Conservation (phyloP, 2,113 vertebrate genomes). For the Sceloporus tristichus region DNA sequence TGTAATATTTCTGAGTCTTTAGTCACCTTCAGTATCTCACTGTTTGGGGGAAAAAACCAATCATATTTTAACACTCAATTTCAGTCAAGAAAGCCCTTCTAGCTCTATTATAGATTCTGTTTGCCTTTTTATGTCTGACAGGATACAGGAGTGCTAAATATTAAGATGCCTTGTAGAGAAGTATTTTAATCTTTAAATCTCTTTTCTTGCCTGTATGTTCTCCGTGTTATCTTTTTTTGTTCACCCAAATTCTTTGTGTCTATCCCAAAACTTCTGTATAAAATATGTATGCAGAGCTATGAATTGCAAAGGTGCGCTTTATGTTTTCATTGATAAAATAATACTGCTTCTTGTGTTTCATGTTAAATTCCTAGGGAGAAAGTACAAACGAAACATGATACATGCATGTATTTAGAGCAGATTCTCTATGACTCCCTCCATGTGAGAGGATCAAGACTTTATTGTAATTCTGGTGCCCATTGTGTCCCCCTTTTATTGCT, state of each 20-base stretch:
- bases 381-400: neutral
- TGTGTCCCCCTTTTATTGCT: too few relatives aligned
- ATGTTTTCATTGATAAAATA: neutral
- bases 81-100: conserved; percentile 20
- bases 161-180: conserved; percentile 17
- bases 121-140: conserved; percentile 25
- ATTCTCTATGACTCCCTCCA: too few relatives aligned
- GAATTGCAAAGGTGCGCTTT: conserved; percentile 9
- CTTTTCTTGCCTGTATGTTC: neutral
- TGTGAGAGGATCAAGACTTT: too few relatives aligned
- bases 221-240: conserved; percentile 4
- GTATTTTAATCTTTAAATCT: neutral
- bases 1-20: neutral
- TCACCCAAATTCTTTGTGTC: conserved; percentile 14
- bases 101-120: conserved; percentile 42
- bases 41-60: conserved; percentile 43
- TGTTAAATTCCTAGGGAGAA: too few relatives aligned
- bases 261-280: conserved; percentile 29
- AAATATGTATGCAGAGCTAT: conserved; percentile 9
- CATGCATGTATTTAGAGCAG: neutral
- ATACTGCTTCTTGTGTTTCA: neutral
- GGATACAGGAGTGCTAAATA: conserved; percentile 15
- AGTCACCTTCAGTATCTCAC: neutral
- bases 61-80: conserved; percentile 1
- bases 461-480: too few relatives aligned